Conservation (phyloP, 2,113 vertebrate genomes). For the Trichomycterus rosablanca region DNA sequence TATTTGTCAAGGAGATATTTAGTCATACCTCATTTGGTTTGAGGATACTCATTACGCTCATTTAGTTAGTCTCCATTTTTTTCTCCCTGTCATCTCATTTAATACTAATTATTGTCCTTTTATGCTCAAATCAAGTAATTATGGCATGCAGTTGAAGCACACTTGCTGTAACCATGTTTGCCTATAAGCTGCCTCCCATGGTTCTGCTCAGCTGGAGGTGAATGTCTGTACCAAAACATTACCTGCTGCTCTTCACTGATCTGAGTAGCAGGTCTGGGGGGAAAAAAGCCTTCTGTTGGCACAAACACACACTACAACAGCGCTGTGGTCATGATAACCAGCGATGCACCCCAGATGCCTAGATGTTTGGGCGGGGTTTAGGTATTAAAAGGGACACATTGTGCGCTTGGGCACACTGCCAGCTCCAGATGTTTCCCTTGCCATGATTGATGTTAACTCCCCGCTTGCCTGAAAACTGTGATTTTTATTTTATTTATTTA, state of each 20-base stretch:
- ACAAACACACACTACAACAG: conserved; percentile 35
- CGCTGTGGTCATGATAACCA: conserved; percentile 48
- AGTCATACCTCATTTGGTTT: conserved; percentile 62
- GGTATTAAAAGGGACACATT: conserved; percentile 58
- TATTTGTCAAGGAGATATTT: conserved; percentile 57
- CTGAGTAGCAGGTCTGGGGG: conserved; percentile 45
- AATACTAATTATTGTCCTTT: conserved; percentile 50
- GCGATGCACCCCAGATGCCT: conserved; percentile 61
- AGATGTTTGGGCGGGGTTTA: conserved; percentile 57
- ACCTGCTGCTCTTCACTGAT: conserved; percentile 34
- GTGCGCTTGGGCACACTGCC: conserved; percentile 43
- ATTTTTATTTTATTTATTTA: conserved; percentile 40
- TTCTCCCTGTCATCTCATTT: conserved; percentile 54
- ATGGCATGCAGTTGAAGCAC: conserved; percentile 14
- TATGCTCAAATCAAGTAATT: conserved; percentile 52
- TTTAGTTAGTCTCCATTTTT: conserved; percentile 56
- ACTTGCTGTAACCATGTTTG: conserved; percentile 17
- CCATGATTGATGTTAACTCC: conserved; percentile 51
- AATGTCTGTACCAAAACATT: conserved; percentile 24
- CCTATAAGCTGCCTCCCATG: conserved; percentile 20
- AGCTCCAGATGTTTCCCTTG: conserved; percentile 55
- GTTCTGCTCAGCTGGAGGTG: conserved; percentile 27
- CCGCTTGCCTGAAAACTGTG: conserved; percentile 28
- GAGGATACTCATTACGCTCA: conserved; percentile 55
- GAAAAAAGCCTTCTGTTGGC: conserved; percentile 39